Evolutionary conservation across 2,888 invertebrate species (phyloP).

Genomic region (Lordiphosa fenestrarum): DNA sequence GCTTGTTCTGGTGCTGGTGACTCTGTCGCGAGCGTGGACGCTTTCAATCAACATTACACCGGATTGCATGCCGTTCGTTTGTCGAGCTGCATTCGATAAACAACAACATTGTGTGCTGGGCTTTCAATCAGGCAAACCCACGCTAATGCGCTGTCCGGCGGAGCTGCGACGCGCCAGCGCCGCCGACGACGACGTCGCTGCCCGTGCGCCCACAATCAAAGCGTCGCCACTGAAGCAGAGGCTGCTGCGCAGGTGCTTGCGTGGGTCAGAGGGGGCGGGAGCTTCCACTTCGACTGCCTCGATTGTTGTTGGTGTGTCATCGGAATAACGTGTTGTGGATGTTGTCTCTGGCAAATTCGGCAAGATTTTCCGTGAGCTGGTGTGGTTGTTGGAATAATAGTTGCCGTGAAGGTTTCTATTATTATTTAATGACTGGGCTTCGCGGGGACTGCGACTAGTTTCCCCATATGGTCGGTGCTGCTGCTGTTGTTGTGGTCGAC

Average conservation of each 20-base stretch:
- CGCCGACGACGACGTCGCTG: constrained; percentile 43
- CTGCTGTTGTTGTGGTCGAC: constrained; percentile 45
- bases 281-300: constrained; percentile 21
- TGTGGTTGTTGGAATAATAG: constrained; percentile 35
- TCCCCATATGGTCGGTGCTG: constrained; percentile 59
- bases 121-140: constrained; percentile 78
- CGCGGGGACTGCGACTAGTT: constrained; percentile 48
- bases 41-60: constrained; percentile 15
- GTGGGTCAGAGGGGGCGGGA: constrained; percentile 50
- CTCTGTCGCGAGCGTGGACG: not conserved
- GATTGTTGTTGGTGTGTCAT: constrained; percentile 42
- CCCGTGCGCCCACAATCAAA: constrained; percentile 61
- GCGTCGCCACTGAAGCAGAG: constrained; percentile 78
- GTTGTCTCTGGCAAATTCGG: constrained; percentile 55
- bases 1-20: no score
- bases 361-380: constrained; percentile 58
- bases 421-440: constrained; percentile 59
- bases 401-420: constrained; percentile 52
- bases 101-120: constrained; percentile 21
- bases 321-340: constrained; percentile 33
- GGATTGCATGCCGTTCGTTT: constrained; percentile 22
- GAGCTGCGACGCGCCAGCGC: constrained; percentile 65
- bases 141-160: constrained; percentile 76
- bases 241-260: constrained; percentile 78
- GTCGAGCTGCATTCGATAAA: constrained; percentile 46